Evolutionary conservation across 2,797 vertebrate species (phyloP).

Genomic region (Microctenopoma lineatum): DNA sequence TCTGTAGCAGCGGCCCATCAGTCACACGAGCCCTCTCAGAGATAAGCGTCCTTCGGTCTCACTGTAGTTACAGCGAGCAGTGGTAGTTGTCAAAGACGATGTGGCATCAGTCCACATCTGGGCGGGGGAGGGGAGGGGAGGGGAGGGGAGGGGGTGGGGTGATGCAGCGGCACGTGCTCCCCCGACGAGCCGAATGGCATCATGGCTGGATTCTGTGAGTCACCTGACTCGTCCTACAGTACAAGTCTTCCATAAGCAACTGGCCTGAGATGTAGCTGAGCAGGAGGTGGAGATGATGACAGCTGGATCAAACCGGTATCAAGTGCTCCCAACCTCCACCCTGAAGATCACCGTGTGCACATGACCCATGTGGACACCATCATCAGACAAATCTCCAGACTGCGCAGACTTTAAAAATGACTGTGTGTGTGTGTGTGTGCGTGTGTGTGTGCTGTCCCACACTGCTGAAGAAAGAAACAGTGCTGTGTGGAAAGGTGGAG

Average conservation of each 20-base stretch:
- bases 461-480: neutral
- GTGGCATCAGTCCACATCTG: conserved; percentile 10
- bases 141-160: neutral
- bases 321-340: too few relatives aligned
- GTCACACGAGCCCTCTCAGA: conserved; percentile 33
- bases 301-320: too few relatives aligned
- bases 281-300: too few relatives aligned
- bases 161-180: neutral
- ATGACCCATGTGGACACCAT: too few relatives aligned
- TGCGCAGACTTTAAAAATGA: too few relatives aligned
- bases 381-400: too few relatives aligned
- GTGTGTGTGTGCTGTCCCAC: neutral
- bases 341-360: too few relatives aligned
- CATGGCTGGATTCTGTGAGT: neutral
- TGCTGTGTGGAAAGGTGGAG: conserved; percentile 38
- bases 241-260: neutral
- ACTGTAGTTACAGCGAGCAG: conserved; percentile 1
- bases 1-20: conserved; percentile 1
- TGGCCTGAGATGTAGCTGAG: too few relatives aligned
- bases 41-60: conserved; percentile 19
- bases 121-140: neutral
- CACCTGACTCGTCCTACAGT: neutral
- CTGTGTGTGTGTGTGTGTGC: too few relatives aligned
- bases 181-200: conserved; percentile 9
- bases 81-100: neutral